Evolutionary conservation across 1,140 invertebrate species (phyloP).

Genomic region (Drosophila triauraria): DNA sequence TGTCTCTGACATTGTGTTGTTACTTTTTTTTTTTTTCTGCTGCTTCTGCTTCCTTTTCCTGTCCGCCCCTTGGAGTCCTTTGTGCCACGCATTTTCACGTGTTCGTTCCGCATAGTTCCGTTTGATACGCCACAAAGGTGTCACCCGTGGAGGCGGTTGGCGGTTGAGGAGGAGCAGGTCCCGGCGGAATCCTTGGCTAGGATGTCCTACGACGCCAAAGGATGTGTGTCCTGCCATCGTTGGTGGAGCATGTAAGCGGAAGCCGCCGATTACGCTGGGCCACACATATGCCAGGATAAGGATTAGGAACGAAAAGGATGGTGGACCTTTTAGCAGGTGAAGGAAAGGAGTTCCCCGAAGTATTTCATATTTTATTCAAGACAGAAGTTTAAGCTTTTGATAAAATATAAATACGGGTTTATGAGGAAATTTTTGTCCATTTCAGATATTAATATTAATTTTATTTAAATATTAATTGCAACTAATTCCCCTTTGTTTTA

Average conservation of each 20-base stretch:
- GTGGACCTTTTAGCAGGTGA: no score
- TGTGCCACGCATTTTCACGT: conserved; percentile 74
- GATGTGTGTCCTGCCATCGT: conserved; percentile 23
- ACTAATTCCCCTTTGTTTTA: no score
- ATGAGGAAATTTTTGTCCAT: no score
- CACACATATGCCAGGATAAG: conserved; percentile 15
- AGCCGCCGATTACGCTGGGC: conserved; percentile 42
- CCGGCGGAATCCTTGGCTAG: conserved; percentile 8
- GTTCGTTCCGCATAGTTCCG: conserved; percentile 82
- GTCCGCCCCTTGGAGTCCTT: conserved; percentile 18
- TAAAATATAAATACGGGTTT: not conserved
- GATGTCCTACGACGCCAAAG: conserved; percentile 20
- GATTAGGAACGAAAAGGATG: conserved; percentile 1
- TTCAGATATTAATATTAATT: no score
- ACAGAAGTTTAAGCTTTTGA: not conserved
- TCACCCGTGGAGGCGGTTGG: conserved; percentile 28
- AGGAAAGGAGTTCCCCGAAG: not conserved
- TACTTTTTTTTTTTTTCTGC: conserved; percentile 31
- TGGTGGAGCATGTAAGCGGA: conserved; percentile 35
- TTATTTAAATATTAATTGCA: no score
- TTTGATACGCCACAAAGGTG: conserved; percentile 81
- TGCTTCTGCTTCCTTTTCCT: not conserved
- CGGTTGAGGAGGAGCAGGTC: not conserved
- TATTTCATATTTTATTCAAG: not conserved
- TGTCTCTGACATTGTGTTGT: conserved; percentile 75